Conservation (phyloP, 2,888 invertebrate species). For the Scaptomyza polygonia region DNA sequence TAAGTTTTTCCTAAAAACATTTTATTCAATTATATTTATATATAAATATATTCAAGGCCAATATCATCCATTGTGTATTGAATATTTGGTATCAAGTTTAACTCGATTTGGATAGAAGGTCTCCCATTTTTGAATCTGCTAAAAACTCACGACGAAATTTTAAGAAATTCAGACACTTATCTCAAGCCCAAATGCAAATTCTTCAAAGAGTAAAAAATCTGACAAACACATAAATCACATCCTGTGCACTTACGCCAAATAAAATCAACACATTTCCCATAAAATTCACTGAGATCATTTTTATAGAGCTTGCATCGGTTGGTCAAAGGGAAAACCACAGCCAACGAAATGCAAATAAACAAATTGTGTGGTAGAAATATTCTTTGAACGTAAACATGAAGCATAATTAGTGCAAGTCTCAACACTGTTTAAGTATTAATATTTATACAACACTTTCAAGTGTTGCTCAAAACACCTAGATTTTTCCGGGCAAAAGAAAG, state of each 20-base stretch:
- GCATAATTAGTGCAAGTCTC: conserved; percentile 55
- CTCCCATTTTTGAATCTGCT: not conserved
- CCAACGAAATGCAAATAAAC: conserved; percentile 51
- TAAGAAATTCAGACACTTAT: conserved; percentile 7
- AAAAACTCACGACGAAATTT: not conserved
- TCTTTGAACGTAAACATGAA: conserved; percentile 59
- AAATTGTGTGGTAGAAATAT: conserved; percentile 36
- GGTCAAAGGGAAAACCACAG: conserved; percentile 24
- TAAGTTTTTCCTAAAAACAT: not conserved
- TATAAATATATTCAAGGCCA: too few relatives aligned
- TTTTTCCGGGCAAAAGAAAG: conserved; percentile 47
- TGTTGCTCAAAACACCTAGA: conserved; percentile 44
- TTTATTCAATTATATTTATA: too few relatives aligned
- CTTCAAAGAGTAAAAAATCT: conserved; percentile 40
- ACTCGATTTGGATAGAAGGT: conserved; percentile 2
- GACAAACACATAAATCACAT: conserved; percentile 27
- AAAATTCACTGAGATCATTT: conserved; percentile 23
- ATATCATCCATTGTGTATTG: not conserved
- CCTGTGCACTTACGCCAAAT: conserved; percentile 30
- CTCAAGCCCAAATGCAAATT: conserved; percentile 8
- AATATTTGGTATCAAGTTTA: too few relatives aligned
- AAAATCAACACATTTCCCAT: conserved; percentile 25
- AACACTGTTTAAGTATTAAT: conserved; percentile 27
- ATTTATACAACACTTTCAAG: conserved; percentile 70
- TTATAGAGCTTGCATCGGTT: conserved; percentile 36